Evolutionary conservation across 2,888 invertebrate genomes (phyloP), one percentile per base, ranked within the genome.

Genomic region (Scaptomyza polygonia): DNA sequence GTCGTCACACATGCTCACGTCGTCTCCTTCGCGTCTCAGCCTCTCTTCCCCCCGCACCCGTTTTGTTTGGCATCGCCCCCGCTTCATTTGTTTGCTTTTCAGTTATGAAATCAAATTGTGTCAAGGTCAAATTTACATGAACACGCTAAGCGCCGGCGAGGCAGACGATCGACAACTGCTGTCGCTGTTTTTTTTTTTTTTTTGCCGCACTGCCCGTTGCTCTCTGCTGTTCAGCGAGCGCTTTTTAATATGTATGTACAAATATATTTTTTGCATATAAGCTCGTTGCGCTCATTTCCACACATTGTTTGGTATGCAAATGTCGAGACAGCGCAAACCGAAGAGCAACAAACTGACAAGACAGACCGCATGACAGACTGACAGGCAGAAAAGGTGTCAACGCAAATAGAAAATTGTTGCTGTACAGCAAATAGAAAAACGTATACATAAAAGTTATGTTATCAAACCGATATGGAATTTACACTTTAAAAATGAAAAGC

Each of bases 41-140:
- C 25, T 25, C 18, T 34, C 48, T 21, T 53, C 42, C 40, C 49
- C 53, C 53, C 52, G 53, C 53, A 25, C 25, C 42, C 29, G 53
- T 54, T 53, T 47, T 34, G 49, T 21, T 52, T 63, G 67, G 16
- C 42, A 42, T 77, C 73, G 78, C 74, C 74, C 74, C 78, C 74
- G 78, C 74, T 73, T 72, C 72, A 70, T 77, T 71, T 87, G 72
- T 85, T 87, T 87, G 86, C 72, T 87, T 82, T 54, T 79, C 73
- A 78, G 88, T 86, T 88, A 75, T 88, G 89, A 82, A 88, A 82
- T 65, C 73, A 74, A 86, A 86, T 86, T 88, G 89, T 86, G 88
- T 90, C 88, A 89, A 89, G 90, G 90, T 89, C 90, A 79, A 81
- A 88, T 89, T 89, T 88, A 80, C 88, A 88, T 89, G 81, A 83